phyloP scores from a whole-genome alignment of 2,113 vertebrate species.

The Etheostoma spectabile region DNA sequence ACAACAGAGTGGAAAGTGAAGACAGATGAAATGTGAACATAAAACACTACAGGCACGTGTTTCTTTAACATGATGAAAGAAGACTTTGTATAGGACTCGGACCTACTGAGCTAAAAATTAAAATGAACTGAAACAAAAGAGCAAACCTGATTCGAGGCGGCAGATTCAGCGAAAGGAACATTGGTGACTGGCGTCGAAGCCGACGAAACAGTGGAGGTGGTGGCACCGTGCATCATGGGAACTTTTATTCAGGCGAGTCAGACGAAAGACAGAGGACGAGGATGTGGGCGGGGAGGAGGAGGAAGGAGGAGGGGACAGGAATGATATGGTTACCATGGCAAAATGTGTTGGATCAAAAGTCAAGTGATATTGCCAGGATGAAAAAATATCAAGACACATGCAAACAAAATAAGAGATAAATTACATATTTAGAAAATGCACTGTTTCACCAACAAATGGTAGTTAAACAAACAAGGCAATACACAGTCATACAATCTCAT shows the following conservation, averaged over 20 bases:
- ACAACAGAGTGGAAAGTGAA: constrained; percentile 40
- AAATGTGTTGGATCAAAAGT: constrained; percentile 88
- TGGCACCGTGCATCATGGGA: constrained; percentile 99
- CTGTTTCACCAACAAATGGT: constrained; percentile 55
- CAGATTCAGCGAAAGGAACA: constrained; percentile 96
- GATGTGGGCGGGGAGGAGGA: constrained; percentile 87
- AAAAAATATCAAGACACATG: constrained; percentile 82
- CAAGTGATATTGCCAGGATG: constrained; percentile 91
- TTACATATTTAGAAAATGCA: constrained; percentile 51
- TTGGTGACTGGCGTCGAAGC: constrained; percentile 96
- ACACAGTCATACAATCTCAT: constrained; percentile 90
- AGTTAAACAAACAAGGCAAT: constrained; percentile 82
- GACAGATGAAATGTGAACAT: constrained; percentile 63
- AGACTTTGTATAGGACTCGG: constrained; percentile 53
- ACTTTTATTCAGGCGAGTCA: constrained; percentile 92
- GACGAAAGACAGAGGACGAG: constrained; percentile 91
- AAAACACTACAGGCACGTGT: constrained; percentile 33
- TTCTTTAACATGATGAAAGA: constrained; percentile 61
- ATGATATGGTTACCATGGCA: constrained; percentile 93
- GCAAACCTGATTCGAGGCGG: constrained; percentile 99
- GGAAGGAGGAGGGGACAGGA: constrained; percentile 84
- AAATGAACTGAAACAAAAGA: constrained; percentile 89
- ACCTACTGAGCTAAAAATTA: constrained; percentile 67
- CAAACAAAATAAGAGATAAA: constrained; percentile 82
- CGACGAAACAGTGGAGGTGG: constrained; percentile 97